Conservation (phyloP, 2,113 vertebrate species). For the Malurus alboscapulatus region DNA sequence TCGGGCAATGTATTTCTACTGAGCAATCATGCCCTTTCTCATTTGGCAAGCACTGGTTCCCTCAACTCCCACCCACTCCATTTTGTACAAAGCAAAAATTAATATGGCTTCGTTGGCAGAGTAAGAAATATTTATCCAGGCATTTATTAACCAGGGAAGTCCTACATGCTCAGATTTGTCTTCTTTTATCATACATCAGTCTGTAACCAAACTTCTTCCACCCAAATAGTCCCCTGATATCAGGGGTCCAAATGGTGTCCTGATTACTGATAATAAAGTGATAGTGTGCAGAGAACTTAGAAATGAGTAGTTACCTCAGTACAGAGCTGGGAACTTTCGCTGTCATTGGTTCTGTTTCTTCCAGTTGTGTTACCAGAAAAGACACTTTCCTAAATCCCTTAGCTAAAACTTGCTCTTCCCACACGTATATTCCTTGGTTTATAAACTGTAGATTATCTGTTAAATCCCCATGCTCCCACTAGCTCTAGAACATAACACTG, state of each 20-base stretch:
- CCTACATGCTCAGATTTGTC: background rate
- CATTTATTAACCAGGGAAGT: background rate
- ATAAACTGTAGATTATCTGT: background rate
- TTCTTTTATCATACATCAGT: background rate
- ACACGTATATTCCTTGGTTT: background rate
- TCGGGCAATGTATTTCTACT: background rate
- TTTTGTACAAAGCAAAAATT: conserved; percentile 8
- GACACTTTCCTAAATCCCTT: background rate
- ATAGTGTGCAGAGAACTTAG: background rate
- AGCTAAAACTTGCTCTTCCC: background rate
- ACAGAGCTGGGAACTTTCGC: background rate
- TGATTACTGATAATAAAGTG: background rate
- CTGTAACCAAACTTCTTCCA: background rate
- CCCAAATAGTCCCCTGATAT: background rate
- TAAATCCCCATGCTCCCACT: background rate
- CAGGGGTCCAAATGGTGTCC: background rate
- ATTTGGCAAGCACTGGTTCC: background rate
- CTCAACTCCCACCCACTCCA: background rate
- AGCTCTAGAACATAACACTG: background rate
- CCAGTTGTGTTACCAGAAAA: background rate
- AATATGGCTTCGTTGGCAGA: background rate
- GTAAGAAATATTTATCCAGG: background rate
- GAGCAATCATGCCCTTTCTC: background rate
- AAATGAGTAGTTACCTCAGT: background rate
- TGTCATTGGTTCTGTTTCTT: background rate